These are phyloP conservation scores for Ovis canadensis DNA, from an alignment of 2,113 vertebrate genomes.

Conservation along the genomic window DNA sequence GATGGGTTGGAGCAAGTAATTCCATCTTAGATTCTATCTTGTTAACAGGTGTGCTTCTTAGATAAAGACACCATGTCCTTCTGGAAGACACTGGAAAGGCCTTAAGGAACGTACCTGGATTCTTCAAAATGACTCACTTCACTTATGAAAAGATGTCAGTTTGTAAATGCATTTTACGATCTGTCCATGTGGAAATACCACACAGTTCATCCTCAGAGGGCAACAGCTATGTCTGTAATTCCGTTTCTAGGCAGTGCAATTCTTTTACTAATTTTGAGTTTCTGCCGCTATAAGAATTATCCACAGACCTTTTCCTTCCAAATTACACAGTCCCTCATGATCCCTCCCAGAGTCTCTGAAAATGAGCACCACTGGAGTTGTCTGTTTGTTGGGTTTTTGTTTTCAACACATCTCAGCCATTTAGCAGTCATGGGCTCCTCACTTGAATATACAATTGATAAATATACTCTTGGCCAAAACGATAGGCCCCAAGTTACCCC, in stretches of 20 bases:
- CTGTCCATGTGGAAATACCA: background rate
- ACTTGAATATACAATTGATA: background rate
- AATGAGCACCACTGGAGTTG: background rate
- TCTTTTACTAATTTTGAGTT: background rate
- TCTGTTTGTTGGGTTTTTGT: background rate
- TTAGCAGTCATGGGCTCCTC: background rate
- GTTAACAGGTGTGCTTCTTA: background rate
- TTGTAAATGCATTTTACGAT: background rate
- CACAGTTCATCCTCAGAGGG: background rate
- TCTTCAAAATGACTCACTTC: background rate
- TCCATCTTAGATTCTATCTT: background rate
- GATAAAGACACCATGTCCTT: background rate
- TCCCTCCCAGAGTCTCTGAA: background rate
- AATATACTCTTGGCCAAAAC: background rate
- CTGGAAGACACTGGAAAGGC: background rate
- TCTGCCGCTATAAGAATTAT: background rate
- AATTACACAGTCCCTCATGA: background rate
- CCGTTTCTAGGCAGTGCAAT: background rate
- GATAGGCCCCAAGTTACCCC: background rate
- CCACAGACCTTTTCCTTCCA: background rate
- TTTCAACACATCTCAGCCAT: background rate
- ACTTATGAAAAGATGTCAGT: background rate
- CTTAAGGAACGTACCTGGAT: background rate
- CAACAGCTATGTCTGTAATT: background rate
- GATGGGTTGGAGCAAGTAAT: background rate